Conservation (phyloP, 2,113 vertebrate species). For the Nansenia antarctica region DNA sequence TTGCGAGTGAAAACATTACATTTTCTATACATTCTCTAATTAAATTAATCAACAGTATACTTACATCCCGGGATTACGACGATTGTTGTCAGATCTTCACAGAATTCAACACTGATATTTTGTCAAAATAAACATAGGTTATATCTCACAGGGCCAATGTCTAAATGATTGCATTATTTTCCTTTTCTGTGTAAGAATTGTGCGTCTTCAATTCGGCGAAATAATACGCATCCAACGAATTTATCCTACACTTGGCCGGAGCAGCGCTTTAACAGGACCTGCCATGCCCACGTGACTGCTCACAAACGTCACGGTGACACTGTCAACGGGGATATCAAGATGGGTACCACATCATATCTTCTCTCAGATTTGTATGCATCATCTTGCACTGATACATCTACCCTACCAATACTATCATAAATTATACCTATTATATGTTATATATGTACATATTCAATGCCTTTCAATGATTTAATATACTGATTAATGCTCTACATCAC, state of each 20-base stretch:
- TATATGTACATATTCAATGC: no score
- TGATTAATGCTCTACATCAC: no score
- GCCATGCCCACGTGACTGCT: conserved; percentile 65
- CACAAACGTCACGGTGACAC: conserved; percentile 74
- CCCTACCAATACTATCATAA: not conserved
- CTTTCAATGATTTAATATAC: no score
- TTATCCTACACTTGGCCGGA: not conserved
- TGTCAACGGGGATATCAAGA: not conserved
- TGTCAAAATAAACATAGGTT: not conserved
- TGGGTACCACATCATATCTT: not conserved
- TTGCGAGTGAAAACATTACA: not conserved
- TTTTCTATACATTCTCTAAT: not conserved
- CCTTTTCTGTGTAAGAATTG: not conserved
- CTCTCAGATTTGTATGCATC: no score
- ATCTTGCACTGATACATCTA: no score
- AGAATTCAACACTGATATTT: not conserved
- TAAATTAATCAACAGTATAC: not conserved
- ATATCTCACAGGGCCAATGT: no score
- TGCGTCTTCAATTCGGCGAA: not conserved
- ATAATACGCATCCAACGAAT: not conserved
- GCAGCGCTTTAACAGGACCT: not conserved
- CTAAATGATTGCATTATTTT: not conserved
- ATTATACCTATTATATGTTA: no score
- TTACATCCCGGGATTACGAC: conserved; percentile 13
- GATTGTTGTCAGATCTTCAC: conserved; percentile 1